These are phyloP conservation scores for Trachelus troglodyta DNA, from an alignment of 2,888 invertebrate species.

Conservation along the genomic window DNA sequence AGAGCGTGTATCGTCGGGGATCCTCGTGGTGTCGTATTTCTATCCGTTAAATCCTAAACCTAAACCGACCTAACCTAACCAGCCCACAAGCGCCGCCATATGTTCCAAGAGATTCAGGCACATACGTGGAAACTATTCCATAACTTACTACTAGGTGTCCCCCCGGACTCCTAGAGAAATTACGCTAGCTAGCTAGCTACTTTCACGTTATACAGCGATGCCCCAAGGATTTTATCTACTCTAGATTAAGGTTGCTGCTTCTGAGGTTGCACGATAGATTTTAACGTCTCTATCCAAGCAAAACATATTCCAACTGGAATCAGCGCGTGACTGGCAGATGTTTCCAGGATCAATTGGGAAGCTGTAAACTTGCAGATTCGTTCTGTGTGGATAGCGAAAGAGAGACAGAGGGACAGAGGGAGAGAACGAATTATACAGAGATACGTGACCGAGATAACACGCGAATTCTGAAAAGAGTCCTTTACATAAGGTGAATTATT, in stretches of 20 bases:
- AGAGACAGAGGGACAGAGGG: conserved; percentile 12
- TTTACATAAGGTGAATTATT: conserved; percentile 24
- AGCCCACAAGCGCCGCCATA: neutral
- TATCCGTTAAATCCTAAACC: conserved; percentile 21
- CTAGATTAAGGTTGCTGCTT: neutral
- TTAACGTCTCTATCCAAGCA: neutral
- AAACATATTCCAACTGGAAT: neutral
- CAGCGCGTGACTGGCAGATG: neutral
- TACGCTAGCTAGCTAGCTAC: neutral
- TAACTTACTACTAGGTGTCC: neutral
- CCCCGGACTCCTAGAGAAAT: neutral
- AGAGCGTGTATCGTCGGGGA: conserved; percentile 16
- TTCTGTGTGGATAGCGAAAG: neutral
- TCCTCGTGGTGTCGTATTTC: conserved; percentile 58
- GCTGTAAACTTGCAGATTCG: neutral
- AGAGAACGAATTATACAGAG: conserved; percentile 17
- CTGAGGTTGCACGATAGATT: neutral
- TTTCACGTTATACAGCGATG: neutral
- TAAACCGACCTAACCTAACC: neutral
- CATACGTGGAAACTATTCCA: neutral
- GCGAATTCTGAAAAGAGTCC: conserved; percentile 20
- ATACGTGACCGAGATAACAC: conserved; percentile 16
- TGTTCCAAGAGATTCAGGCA: neutral
- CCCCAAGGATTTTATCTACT: neutral
- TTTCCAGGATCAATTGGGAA: neutral